A percentile compares a stretch with the other conserved stretches of the same genome.
These are phyloP conservation scores for Raja brachyura DNA, from an alignment of 2,113 vertebrate genomes.

Conservation along the genomic window DNA sequence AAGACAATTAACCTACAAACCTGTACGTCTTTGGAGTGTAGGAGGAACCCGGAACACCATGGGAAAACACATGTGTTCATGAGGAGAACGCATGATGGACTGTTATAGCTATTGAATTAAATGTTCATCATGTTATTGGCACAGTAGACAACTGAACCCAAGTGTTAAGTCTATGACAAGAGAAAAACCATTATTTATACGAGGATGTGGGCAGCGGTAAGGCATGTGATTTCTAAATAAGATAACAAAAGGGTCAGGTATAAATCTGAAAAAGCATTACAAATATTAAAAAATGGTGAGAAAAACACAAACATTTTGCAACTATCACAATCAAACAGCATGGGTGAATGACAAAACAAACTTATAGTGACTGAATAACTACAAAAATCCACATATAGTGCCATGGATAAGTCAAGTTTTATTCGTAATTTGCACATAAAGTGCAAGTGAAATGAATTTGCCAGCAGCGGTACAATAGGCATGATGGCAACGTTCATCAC, in stretches of 20 bases:
- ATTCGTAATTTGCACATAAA: too few species aligned
- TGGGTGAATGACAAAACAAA: not conserved
- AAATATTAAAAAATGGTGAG: not conserved
- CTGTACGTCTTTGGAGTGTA: too few species aligned
- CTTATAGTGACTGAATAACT: not conserved
- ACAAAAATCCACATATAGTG: not conserved
- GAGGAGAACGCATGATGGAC: too few species aligned
- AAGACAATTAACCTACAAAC: too few species aligned
- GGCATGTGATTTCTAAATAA: not conserved
- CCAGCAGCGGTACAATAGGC: too few species aligned
- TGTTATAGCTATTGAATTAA: not conserved
- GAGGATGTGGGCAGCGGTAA: not conserved
- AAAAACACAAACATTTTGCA: not conserved
- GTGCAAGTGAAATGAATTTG: too few species aligned
- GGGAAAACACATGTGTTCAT: too few species aligned
- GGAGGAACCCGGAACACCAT: too few species aligned
- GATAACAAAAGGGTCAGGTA: not conserved
- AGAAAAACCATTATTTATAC: not conserved
- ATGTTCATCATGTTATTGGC: not conserved
- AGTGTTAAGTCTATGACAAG: not conserved
- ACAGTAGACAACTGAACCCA: not conserved
- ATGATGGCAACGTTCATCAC: too few species aligned
- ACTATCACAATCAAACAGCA: not conserved
- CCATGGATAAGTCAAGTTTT: too few species aligned
- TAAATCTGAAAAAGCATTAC: not conserved